Evolutionary conservation across 2,113 vertebrate genomes (phyloP), one percentile per base, ranked within the genome.

Genomic region (Lasiurus borealis): DNA sequence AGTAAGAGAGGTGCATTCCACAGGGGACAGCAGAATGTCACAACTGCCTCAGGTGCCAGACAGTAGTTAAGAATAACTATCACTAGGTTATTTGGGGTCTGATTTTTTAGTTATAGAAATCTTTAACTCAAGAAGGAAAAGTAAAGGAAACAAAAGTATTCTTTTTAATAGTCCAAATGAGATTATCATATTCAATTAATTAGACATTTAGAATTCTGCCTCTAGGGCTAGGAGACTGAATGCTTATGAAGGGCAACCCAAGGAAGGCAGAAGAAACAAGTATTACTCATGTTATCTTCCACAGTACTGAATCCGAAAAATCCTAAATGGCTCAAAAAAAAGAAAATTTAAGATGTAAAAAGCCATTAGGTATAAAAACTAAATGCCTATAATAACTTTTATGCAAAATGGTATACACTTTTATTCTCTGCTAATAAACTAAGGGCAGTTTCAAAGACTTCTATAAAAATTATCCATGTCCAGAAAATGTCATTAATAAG

Each of bases 401-500:
- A 91, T 76, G 80, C 14, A 77, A 92, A 96, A 93, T 69, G 77
- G 90, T 77, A 31, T 21, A 83, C 2, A 36, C 84, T 59, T 73
- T 93, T 73, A 86, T 75, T 34, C 69, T 95, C 54, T 92, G 36
- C 73, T 85, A 88, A 95, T 82, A 95, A 91, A 75, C 36, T 57
- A 88, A 85, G n/a, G 52, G 64, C 40, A 84, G 15, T 92, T 92
- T 52, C 69, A 7, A 96, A 88, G 75, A 83, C 18, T 78, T 95
- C 59, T 72, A 62, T 59, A 88, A 89, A 80, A 85, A 95, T 21
- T 82, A 85, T 62, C 83, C 8, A 76, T 72, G 50, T 44, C 10
- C 15, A 73, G 77, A 94, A 96, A 88, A 87, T 80, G 50, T 92
- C 72, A 92, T 66, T 90, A 92, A 89, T 77, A 52, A 90, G 44